Base-by-base conservation (phyloP, 2,113 vertebrate species). In the Chlamydotis undulata region DNA sequence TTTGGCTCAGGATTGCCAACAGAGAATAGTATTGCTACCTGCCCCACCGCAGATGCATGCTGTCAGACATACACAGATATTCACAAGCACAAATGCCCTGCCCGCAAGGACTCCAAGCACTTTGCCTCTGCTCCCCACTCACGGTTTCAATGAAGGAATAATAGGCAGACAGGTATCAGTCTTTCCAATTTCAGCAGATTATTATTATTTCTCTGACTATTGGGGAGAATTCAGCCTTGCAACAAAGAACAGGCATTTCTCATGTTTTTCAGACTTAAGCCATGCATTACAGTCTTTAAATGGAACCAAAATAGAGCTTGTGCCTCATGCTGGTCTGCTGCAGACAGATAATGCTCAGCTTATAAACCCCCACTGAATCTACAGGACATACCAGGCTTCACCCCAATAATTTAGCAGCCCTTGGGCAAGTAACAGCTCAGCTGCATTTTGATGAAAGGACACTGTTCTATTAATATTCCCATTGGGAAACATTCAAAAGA, bases 381-480 rank as follows among this genome's bases (percentile, higher is more conserved):
- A 56, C 37, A 65, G 78, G 55, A 93, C 35, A 53, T 59, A 60
- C 26, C 31, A 29, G 1, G 12, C 31, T 86, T 94, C 84, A 89
- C 75, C 78, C 93, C 93, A 93, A 35, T 78, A 97, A 94, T 88
- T 87, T 50, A 94, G 52, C 68, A 90, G 70, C 49, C 75, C 86
- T 53, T 86, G 61, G 87, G 88, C 91, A 87, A 85, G 49, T 52
- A 78, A 25, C 52, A 96, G 52, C 60, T 94, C 85, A 82, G 88
- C 79, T 82, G 43, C 71, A 45, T 83, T 61, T 33, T 81, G 92
- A 88, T 91, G 57, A 94, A 83, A 93, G 90, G 83, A 56, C 56
- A 39, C 35, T 50, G 24, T 52, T 87, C 67, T 87, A 75, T 69
- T 90, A 82, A 77, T 91, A 91, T 64, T 93, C 74, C 71, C 77